These are phyloP conservation scores for Helogale parvula DNA, from an alignment of 2,113 vertebrate species.

Conservation along the genomic window DNA sequence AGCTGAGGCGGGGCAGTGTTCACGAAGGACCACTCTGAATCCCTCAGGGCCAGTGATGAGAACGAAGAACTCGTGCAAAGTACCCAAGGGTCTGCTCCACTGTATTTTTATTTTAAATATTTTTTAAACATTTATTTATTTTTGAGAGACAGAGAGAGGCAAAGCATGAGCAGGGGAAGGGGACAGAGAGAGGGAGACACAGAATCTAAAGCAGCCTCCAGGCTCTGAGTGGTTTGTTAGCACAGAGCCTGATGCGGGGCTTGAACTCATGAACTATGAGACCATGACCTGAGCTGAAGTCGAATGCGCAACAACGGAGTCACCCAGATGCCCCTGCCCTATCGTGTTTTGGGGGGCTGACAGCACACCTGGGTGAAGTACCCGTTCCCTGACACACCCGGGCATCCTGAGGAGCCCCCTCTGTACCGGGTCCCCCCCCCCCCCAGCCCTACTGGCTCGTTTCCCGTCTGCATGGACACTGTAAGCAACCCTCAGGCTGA, in stretches of 20 bases:
- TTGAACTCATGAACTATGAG: too few relatives aligned
- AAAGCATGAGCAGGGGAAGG: too few relatives aligned
- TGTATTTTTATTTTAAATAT: too few relatives aligned
- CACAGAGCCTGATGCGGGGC: too few relatives aligned
- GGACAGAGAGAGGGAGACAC: too few relatives aligned
- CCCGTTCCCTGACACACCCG: not conserved
- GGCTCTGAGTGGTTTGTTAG: too few relatives aligned
- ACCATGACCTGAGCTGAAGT: too few relatives aligned
- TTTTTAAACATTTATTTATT: too few relatives aligned
- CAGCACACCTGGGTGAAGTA: not conserved
- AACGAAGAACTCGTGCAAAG: not conserved
- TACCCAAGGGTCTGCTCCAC: not conserved
- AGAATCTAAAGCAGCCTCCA: too few relatives aligned
- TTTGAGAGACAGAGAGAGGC: too few relatives aligned
- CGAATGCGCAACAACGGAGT: too few relatives aligned
- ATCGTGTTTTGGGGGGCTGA: not conserved
- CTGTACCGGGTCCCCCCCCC: not conserved
- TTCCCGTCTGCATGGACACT: not conserved
- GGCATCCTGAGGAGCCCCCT: not conserved
- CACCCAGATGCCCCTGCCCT: not conserved
- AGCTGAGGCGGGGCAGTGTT: not conserved
- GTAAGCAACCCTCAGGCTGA: fast-evolving
- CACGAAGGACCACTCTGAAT: not conserved
- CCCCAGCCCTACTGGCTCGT: not conserved
- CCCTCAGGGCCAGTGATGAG: not conserved